Evolutionary conservation across 2,797 vertebrate species (phyloP), one percentile per base, ranked within the genome.

Genomic region (Typhlichthys subterraneus): DNA sequence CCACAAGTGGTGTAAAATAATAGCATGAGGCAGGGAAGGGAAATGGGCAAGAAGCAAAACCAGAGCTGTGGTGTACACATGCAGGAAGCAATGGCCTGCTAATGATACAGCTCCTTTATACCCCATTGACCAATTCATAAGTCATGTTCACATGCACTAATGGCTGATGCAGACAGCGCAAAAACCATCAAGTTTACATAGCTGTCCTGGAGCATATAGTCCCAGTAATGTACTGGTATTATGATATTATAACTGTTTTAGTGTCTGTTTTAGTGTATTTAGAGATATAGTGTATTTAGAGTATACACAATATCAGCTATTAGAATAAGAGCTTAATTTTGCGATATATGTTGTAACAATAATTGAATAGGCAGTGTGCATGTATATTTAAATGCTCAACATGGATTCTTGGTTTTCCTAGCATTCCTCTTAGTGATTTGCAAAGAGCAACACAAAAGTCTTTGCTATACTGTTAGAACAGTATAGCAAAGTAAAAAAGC

Each of bases 1-100:
- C 62, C 14, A 23, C 50, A 59, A 61, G 49, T 33, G 1, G 1
- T 9, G 14, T 10, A 42, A 65, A 65, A 51, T 45, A 10, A 62
- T 29, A 49, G 62, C 52, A 47, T 9, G 55, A 59, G 5, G 13
- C 5, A 61, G 31, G 65, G 2, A 54, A 23, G 51, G 15, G 51
- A 52, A 23, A 4, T 23, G 17, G 10, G 2, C 46, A 13, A 12
- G 38, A 31, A 4, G 2, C 19, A 19, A n/a, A 57, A 45, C n/a
- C 42, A 58, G 19, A 13, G 57, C 48, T 57, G 6, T 31, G 54
- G 17, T 55, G 15, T 12, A 49, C 54, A 50, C 3, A 63, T 31
- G 48, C 48, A 15, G 50, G 9, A 15, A 5, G 5, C 14, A 7
- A 3, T 2, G 50, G 50, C 33, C 50, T 19, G n/a, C 14, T 51